Percentiles rank a stretch among this genome's conserved stretches.
These are phyloP conservation scores for Patella ulyssiponensis DNA, from an alignment of 2,888 invertebrate genomes.

Conservation along the genomic window DNA sequence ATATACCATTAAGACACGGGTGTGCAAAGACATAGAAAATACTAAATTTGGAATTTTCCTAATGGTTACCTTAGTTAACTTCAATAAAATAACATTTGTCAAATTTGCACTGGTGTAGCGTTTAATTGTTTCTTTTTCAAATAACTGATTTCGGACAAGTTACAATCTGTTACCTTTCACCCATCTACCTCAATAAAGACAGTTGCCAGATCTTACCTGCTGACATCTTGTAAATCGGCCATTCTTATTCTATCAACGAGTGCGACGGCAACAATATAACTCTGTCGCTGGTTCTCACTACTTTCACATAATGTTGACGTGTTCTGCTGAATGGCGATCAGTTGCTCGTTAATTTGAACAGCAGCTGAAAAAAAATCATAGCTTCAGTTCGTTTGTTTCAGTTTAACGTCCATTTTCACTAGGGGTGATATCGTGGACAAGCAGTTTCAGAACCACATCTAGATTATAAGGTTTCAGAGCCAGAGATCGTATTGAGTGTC, in stretches of 20 bases:
- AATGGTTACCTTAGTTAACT: too few relatives aligned
- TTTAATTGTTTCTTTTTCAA: background rate
- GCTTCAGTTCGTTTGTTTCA: too few relatives aligned
- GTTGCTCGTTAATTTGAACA: conserved; percentile 32
- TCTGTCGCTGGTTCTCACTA: conserved; percentile 31
- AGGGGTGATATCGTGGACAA: too few relatives aligned
- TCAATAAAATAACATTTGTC: too few relatives aligned
- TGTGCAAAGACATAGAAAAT: too few relatives aligned
- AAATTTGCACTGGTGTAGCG: background rate
- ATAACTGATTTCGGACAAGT: too few relatives aligned
- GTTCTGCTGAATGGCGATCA: conserved; percentile 40
- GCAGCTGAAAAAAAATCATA: background rate
- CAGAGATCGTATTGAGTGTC: too few relatives aligned
- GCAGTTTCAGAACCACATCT: too few relatives aligned
- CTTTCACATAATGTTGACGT: conserved; percentile 43
- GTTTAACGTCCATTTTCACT: too few relatives aligned
- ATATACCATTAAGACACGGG: too few relatives aligned
- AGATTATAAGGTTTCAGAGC: too few relatives aligned
- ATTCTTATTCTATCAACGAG: conserved; percentile 45
- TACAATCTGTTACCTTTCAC: background rate
- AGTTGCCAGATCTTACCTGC: background rate
- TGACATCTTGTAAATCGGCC: conserved; percentile 35
- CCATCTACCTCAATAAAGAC: background rate
- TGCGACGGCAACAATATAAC: conserved; percentile 43
- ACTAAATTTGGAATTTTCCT: too few relatives aligned